Conservation (phyloP, 2,113 vertebrate genomes). For the Scytalopus superciliaris region DNA sequence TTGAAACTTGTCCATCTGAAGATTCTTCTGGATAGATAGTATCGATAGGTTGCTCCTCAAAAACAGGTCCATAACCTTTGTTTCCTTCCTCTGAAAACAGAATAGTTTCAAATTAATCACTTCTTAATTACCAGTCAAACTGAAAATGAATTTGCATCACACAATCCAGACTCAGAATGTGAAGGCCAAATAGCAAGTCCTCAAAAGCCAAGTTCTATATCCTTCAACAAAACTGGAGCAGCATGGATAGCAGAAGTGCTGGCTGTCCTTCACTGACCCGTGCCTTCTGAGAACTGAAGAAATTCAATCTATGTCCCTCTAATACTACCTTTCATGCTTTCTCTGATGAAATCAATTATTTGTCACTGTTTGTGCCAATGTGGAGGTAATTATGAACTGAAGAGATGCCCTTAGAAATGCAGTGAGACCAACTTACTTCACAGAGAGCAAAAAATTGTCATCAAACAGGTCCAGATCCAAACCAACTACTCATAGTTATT, state of each 20-base stretch:
- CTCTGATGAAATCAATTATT: not conserved
- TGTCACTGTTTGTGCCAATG: not conserved
- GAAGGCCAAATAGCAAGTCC: not conserved
- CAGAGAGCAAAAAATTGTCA: not conserved
- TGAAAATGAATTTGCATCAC: not conserved
- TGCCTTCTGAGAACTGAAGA: not conserved
- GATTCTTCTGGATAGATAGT: conserved; percentile 97
- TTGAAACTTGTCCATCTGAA: conserved; percentile 89
- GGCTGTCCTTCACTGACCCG: not conserved
- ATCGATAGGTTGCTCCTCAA: conserved; percentile 94
- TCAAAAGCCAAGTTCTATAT: not conserved
- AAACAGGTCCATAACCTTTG: conserved; percentile 90
- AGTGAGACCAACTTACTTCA: not conserved
- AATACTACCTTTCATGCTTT: not conserved
- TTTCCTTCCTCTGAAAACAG: conserved; percentile 80
- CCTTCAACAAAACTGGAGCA: not conserved
- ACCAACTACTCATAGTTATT: not conserved
- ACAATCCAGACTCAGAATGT: not conserved
- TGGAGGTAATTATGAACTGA: not conserved
- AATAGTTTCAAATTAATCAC: not conserved
- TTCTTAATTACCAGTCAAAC: not conserved
- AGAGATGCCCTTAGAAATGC: not conserved
- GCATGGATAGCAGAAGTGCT: not conserved
- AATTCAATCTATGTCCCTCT: not conserved
- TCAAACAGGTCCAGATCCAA: not conserved